Evolutionary conservation across 2,113 vertebrate species (phyloP), one percentile per base, ranked within the genome.

Genomic region (Andinoacara biseriatus): DNA sequence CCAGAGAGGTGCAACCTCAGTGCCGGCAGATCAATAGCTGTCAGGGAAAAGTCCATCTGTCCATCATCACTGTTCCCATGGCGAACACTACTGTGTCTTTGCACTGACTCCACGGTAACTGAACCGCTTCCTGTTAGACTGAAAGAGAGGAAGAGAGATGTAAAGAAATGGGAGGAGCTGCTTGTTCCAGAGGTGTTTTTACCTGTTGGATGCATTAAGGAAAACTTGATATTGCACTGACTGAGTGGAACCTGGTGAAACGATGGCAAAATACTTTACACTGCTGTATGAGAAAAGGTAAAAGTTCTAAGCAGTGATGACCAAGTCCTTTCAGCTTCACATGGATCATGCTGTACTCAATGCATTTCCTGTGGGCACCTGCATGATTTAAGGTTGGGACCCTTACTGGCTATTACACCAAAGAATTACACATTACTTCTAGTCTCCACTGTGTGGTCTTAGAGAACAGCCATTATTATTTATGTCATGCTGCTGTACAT

Each of bases 1-100:
- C 96, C 95, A 58, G 97, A 95, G 76, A 98, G 95, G 88, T 96
- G 96, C 82, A 92, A 93, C 77, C 95, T 97, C 93, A 99, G 96
- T 49, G 92, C 95, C 7, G 95, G 95, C 85, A 98, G 93, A 87
- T 99, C 94, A 61, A 99, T 97, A 15, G 96, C 94, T 2, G 95
- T 91, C 76, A 99, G 91, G 17, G 98, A 98, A 90, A 97, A 98
- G 90, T 95, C 92, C n/a, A 58, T 97, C 96, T 54, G 89, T 82
- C 90, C 94, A 2, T 93, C 91, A 20, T 94, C 91, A 14, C 86
- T 54, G 6, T 90, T 87, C 22, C 95, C 94, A 2, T 93, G 88
- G 83, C 95, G 96, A 38, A 93, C 86, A 15, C 94, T 95, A 20
- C 94, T 95, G 63, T 96, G 95, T 88, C 96, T 95, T 93, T 96